A percentile compares a stretch with the other conserved stretches of the same genome.
These are phyloP conservation scores for Nemurella pictetii DNA, from an alignment of 2,888 invertebrate species.

Conservation along the genomic window DNA sequence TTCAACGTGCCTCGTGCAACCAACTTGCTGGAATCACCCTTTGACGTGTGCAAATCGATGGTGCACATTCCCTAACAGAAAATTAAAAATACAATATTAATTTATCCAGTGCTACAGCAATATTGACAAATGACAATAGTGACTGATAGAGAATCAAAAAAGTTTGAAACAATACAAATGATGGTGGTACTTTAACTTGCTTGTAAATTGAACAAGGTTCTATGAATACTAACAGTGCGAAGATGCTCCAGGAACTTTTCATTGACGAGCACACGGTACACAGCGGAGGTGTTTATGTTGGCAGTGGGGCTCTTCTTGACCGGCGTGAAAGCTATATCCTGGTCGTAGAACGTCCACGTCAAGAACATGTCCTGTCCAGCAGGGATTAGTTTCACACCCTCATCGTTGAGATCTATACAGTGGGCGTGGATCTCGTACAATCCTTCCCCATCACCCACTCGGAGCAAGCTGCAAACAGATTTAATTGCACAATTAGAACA, in stretches of 20 bases:
- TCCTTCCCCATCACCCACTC: conserved; percentile 6
- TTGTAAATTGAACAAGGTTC: no score
- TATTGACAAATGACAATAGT: no score
- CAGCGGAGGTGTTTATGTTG: conserved; percentile 9
- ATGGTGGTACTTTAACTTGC: no score
- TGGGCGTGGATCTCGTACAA: conserved; percentile 15
- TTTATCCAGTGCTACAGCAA: no score
- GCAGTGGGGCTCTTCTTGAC: conserved; percentile 7
- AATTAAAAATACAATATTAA: not conserved
- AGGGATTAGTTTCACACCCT: not conserved
- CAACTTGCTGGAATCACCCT: not conserved
- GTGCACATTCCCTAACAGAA: conserved; percentile 3
- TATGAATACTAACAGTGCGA: not conserved
- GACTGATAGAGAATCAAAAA: no score
- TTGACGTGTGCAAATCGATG: conserved; percentile 5
- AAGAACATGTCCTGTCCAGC: conserved; percentile 11
- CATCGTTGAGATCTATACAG: not conserved
- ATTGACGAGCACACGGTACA: conserved; percentile 8
- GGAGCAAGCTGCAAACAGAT: conserved; percentile 2
- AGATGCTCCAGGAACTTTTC: not conserved
- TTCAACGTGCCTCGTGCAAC: not conserved
- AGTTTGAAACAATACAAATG: not conserved
- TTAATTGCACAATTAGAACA: not conserved
- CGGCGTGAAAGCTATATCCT: conserved; percentile 33
- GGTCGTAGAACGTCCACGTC: conserved; percentile 34